phyloP scores from a whole-genome alignment of 2,797 vertebrate genomes.

The Microcaecilia unicolor region DNA sequence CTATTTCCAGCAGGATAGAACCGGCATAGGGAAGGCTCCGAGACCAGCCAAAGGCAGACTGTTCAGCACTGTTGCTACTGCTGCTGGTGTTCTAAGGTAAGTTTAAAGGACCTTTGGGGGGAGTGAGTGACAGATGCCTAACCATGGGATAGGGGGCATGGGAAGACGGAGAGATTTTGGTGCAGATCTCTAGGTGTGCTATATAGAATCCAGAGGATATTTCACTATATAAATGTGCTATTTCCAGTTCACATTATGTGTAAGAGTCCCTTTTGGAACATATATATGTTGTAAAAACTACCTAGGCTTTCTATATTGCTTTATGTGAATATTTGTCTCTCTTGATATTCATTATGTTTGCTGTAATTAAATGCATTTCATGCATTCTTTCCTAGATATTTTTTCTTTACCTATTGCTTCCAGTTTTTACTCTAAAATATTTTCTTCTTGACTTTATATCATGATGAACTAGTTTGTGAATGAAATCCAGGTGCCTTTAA shows the following conservation, averaged over 20 bases:
- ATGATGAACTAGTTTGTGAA: background rate
- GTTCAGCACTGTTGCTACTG: too few species aligned
- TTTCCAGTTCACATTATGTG: background rate
- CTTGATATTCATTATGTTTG: background rate
- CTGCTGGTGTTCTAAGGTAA: too few species aligned
- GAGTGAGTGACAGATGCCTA: too few species aligned
- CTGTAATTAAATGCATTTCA: background rate
- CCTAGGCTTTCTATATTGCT: background rate
- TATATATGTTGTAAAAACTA: background rate
- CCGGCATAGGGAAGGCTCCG: too few species aligned
- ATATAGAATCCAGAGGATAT: too few species aligned
- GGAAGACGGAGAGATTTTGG: too few species aligned
- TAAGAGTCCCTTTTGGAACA: background rate
- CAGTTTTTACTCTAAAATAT: background rate
- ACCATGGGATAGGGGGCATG: too few species aligned
- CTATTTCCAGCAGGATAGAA: too few species aligned
- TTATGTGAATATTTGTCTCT: too few species aligned
- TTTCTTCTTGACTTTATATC: background rate
- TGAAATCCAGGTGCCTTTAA: background rate
- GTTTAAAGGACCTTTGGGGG: too few species aligned
- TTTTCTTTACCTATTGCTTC: background rate
- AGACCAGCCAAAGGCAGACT: too few species aligned
- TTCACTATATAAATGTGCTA: accelerated
- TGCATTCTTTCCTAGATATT: background rate
- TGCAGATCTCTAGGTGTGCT: too few species aligned